Evolutionary conservation across 2,113 vertebrate genomes (phyloP).

Genomic region (Rhagologus leucostigma): DNA sequence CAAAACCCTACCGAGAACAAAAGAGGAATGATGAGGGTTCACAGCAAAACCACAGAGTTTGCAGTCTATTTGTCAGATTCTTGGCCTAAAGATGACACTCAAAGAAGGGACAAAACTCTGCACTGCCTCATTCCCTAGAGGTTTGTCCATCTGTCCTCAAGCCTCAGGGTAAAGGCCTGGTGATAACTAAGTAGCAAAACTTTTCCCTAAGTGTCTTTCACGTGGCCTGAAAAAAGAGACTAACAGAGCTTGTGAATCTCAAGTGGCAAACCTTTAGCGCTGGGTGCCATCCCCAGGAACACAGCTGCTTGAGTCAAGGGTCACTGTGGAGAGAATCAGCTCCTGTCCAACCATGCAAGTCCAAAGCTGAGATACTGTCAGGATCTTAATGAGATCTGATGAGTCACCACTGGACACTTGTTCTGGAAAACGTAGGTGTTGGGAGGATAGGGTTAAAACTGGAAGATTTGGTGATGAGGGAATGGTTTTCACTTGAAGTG

Average conservation of each 20-base stretch:
- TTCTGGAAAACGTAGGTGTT: neutral
- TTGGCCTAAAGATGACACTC: neutral
- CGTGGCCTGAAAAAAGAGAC: neutral
- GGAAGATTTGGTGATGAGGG: neutral
- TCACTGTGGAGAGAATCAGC: neutral
- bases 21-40: neutral
- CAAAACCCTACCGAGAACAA: slow-evolving; percentile 15
- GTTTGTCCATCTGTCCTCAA: neutral
- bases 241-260: neutral
- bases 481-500: neutral
- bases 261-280: neutral
- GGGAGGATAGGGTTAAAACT: neutral
- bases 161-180: neutral
- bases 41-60: slow-evolving; percentile 21
- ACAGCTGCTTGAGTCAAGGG: neutral
- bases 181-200: neutral
- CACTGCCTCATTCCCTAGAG: neutral
- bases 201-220: neutral
- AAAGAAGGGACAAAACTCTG: neutral
- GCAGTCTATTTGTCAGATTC: neutral
- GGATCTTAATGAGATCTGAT: neutral
- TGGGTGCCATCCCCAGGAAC: neutral
- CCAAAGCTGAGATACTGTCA: neutral
- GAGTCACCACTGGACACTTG: neutral
- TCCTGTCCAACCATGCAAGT: neutral